Percentiles rank a stretch among this genome's conserved stretches.
These are phyloP conservation scores for Scolanthus callimorphus DNA, from an alignment of 92 coral and sea anemone species.

Conservation along the genomic window DNA sequence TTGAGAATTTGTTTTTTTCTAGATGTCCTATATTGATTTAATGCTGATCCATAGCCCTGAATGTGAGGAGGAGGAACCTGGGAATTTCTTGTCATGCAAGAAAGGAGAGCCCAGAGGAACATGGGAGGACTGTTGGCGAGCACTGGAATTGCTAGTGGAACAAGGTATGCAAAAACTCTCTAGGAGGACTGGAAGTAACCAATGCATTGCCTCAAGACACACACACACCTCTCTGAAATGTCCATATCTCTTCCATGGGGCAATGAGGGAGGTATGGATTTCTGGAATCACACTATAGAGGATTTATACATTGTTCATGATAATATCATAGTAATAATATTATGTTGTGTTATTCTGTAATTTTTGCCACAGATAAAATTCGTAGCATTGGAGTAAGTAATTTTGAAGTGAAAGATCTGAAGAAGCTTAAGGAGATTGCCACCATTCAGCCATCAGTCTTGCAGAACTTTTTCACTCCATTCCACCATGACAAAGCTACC, in stretches of 20 bases:
- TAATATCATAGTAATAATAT: too few species aligned
- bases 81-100: slow-evolving; percentile 59
- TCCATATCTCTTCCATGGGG: not conserved
- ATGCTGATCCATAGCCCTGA: slow-evolving; percentile 90
- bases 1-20: not conserved
- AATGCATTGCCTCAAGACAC: too few species aligned
- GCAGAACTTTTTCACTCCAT: slow-evolving; percentile 88
- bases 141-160: slow-evolving; percentile 61
- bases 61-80: slow-evolving; percentile 84
- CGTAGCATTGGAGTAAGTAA: slow-evolving; percentile 98
- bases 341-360: too few species aligned
- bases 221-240: not conserved
- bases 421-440: slow-evolving; percentile 64
- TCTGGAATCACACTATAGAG: too few species aligned
- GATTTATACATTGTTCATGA: too few species aligned
- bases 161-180: too few species aligned
- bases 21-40: slow-evolving; percentile 86
- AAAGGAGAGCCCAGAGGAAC: slow-evolving; percentile 85
- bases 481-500: slow-evolving; percentile 73
- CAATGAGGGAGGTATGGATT: too few species aligned
- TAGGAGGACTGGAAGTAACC: too few species aligned
- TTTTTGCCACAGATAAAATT: slow-evolving; percentile 84
- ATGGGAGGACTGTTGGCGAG: slow-evolving; percentile 94
- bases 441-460: slow-evolving; percentile 70
- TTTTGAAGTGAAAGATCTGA: slow-evolving; percentile 67